Percentiles rank a stretch among this genome's conserved stretches.
These are phyloP conservation scores for Pampus argenteus DNA, from an alignment of 2,797 vertebrate genomes.

Conservation along the genomic window DNA sequence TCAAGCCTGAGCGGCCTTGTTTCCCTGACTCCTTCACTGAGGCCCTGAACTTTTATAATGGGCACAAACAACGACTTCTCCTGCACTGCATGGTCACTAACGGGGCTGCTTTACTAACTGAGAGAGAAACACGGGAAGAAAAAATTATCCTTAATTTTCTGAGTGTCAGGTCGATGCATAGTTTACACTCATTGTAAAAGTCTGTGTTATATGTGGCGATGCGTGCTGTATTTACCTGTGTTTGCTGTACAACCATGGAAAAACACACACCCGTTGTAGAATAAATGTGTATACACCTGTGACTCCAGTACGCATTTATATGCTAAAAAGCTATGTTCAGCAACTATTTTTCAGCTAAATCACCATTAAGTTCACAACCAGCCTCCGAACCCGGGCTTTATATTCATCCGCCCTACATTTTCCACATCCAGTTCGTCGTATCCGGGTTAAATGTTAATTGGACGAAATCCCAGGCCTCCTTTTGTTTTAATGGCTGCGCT, in stretches of 20 bases:
- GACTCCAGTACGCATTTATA: not conserved
- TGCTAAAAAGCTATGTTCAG: not conserved
- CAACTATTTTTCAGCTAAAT: conserved; percentile 22
- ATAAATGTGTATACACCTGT: not conserved
- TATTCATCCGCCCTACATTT: conserved; percentile 29
- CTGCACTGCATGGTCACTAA: conserved; percentile 43
- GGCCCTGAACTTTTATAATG: conserved; percentile 69
- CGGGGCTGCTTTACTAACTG: conserved; percentile 37
- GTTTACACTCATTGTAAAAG: conserved; percentile 18
- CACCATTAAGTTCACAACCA: not conserved
- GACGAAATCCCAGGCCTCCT: conserved; percentile 46
- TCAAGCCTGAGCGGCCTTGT: conserved; percentile 65
- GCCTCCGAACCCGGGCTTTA: conserved; percentile 22
- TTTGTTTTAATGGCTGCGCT: conserved; percentile 55
- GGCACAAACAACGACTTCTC: conserved; percentile 55
- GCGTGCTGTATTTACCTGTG: conserved; percentile 7
- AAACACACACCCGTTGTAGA: not conserved
- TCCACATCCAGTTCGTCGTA: conserved; percentile 47
- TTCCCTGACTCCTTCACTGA: conserved; percentile 53
- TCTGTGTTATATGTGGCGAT: not conserved
- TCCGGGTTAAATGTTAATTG: conserved; percentile 68
- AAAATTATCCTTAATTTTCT: conserved; percentile 38
- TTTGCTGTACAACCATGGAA: conserved; percentile 3
- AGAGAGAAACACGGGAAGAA: conserved; percentile 24
- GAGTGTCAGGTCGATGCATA: conserved; percentile 48